Evolutionary conservation across 1,140 invertebrate genomes (phyloP), one percentile per base, ranked within the genome.

Genomic region (Luehdorfia chinensis): DNA sequence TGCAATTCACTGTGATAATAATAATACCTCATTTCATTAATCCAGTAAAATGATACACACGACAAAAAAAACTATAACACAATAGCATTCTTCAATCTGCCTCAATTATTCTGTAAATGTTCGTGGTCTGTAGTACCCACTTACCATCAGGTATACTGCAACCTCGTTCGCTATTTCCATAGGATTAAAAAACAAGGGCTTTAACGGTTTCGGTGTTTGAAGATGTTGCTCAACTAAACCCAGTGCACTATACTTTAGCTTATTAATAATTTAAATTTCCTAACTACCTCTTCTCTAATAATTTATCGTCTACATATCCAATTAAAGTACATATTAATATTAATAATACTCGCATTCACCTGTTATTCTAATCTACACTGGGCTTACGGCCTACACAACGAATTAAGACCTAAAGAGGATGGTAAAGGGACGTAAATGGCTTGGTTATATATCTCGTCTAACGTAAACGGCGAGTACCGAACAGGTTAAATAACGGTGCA

Each of bases 291-390:
- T 48, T 53, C 48, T 50, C 46, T 58, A 60, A 59, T 66, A 57
- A 66, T 54, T 57, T 57, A 59, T 43, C 47, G 50, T 60, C 57
- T 52, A 58, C 44, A 64, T 37, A 37, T 50, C 60, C 53, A 66
- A 74, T 74, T 75, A 72, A 66, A 69, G 66, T 64, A 49, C 58
- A 62, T 67, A 64, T 58, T 63, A 70, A 64, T 61, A n/a, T n/a
- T n/a, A 65, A 63, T 69, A 66, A 66, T 59, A 53, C 59, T 49
- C 25, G 50, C 46, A 61, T 61, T 71, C 65, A 73, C 69, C 73
- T 76, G 73, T 61, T 62, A 50, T 39, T 59, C 28, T 62, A 59
- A 70, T 61, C 59, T 56, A 44, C 37, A 33, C 18, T 30, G 15
- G 12, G 33, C 18, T 15, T 33, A 19, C 9, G 2, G 2, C 0